Conservation (phyloP, 1,140 invertebrate genomes). For the Bombus superbus region DNA sequence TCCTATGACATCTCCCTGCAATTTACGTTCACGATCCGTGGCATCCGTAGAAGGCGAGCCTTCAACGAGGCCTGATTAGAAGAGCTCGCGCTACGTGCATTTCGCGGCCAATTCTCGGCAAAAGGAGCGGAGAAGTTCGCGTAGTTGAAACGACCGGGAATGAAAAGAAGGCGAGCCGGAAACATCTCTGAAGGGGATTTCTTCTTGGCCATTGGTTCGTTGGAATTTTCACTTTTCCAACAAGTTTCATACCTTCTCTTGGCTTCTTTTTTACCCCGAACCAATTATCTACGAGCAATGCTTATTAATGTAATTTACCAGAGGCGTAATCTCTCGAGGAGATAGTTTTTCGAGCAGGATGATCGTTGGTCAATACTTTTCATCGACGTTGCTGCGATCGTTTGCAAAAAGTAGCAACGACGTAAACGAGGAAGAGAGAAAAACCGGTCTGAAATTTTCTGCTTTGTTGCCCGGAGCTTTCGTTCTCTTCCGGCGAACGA, state of each 20-base stretch:
- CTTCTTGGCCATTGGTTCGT: neutral
- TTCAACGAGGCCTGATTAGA: slow-evolving; percentile 43
- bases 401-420: slow-evolving; percentile 12
- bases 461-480: slow-evolving; percentile 25
- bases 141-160: neutral
- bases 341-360: neutral
- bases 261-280: neutral
- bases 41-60: slow-evolving; percentile 1
- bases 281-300: slow-evolving; percentile 15
- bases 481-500: neutral
- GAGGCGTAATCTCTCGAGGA: neutral
- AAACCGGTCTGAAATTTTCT: slow-evolving; percentile 42
- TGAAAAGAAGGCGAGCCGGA: slow-evolving; percentile 7
- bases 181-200: neutral
- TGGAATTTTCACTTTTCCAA: slow-evolving; percentile 3
- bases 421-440: slow-evolving; percentile 12
- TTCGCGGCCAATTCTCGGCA: neutral
- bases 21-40: slow-evolving; percentile 30
- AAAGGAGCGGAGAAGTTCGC: neutral
- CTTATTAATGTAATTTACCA: slow-evolving; percentile 21
- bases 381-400: neutral
- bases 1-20: slow-evolving; percentile 26
- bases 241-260: neutral
- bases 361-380: slow-evolving; percentile 14
- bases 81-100: slow-evolving; percentile 9